A percentile compares a stretch with the other conserved stretches of the same genome.
Conservation (phyloP, 2,888 invertebrate species). For the Sphinx pinastri region DNA sequence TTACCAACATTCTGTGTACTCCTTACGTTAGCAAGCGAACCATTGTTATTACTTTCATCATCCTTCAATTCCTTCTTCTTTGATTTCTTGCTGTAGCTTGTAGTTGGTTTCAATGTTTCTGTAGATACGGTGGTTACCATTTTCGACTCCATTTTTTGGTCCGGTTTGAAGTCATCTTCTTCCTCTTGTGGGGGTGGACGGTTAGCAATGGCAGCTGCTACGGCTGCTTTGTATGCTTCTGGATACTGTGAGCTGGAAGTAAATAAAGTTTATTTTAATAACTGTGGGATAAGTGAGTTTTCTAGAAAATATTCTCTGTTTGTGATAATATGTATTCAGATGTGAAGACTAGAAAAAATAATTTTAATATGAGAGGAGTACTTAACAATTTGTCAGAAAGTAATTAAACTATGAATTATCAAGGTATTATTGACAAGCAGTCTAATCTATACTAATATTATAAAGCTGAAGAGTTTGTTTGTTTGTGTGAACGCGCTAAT, state of each 20-base stretch:
- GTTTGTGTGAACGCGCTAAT: no score
- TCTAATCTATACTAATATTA: no score
- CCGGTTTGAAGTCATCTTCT: slow-evolving; percentile 63
- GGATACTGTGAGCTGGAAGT: slow-evolving; percentile 85
- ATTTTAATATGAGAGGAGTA: no score
- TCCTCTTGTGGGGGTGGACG: slow-evolving; percentile 71
- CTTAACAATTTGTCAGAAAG: neutral
- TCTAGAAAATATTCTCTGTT: no score
- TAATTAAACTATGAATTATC: neutral
- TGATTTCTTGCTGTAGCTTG: slow-evolving; percentile 60
- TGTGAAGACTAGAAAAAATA: no score
- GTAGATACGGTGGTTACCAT: slow-evolving; percentile 78
- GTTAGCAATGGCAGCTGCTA: slow-evolving; percentile 77
- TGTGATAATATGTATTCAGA: no score
- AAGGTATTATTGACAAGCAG: neutral
- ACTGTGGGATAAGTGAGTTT: no score
- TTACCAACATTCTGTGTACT: slow-evolving; percentile 46
- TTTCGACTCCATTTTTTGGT: slow-evolving; percentile 51
- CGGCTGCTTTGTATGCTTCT: slow-evolving; percentile 86
- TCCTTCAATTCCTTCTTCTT: slow-evolving; percentile 58
- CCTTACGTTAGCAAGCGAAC: slow-evolving; percentile 53
- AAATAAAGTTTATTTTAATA: slow-evolving; percentile 15
- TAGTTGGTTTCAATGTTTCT: slow-evolving; percentile 74
- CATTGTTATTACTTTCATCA: slow-evolving; percentile 53
- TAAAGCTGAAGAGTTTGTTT: no score